Conservation (phyloP, 64 coral and sea anemone genomes). For the Montipora efflorescens region DNA sequence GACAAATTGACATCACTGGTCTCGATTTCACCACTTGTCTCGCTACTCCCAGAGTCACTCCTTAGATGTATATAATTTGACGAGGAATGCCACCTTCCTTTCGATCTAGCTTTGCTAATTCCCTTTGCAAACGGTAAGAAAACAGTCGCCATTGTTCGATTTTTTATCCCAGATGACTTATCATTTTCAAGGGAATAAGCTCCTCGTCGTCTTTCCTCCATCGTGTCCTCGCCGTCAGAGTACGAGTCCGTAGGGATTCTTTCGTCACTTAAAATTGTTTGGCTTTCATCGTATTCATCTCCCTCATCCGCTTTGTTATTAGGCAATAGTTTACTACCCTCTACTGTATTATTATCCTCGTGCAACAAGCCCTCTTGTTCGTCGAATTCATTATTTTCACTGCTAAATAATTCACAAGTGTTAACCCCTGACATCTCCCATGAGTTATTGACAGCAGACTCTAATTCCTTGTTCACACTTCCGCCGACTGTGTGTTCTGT, state of each 20-base stretch:
- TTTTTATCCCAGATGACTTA: slow-evolving; percentile 12
- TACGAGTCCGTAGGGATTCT: slow-evolving; percentile 20
- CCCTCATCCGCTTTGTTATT: slow-evolving; percentile 34
- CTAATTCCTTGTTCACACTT: slow-evolving; percentile 45
- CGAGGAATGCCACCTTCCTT: slow-evolving; percentile 10
- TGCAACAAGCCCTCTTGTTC: slow-evolving; percentile 24
- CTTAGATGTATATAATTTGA: not conserved
- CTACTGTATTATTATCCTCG: slow-evolving; percentile 39
- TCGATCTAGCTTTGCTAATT: slow-evolving; percentile 31
- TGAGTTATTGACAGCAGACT: slow-evolving; percentile 32
- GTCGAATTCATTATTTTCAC: slow-evolving; percentile 70
- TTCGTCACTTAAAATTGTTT: slow-evolving; percentile 25
- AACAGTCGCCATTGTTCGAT: slow-evolving; percentile 35
- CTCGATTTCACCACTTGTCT: slow-evolving; percentile 16
- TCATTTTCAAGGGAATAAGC: slow-evolving; percentile 17
- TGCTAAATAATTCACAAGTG: slow-evolving; percentile 77
- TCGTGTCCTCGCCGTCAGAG: not conserved
- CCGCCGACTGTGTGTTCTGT: slow-evolving; percentile 21
- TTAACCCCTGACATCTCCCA: slow-evolving; percentile 31
- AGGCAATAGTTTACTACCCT: slow-evolving; percentile 52
- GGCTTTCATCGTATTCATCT: slow-evolving; percentile 30
- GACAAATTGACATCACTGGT: not conserved
- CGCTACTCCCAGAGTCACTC: slow-evolving; percentile 14
- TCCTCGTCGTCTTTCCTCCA: not conserved
- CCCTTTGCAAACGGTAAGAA: slow-evolving; percentile 20